Percentiles rank a stretch among this genome's conserved stretches.
These are phyloP conservation scores for Dryas iulia DNA, from an alignment of 1,140 invertebrate species.

Conservation along the genomic window DNA sequence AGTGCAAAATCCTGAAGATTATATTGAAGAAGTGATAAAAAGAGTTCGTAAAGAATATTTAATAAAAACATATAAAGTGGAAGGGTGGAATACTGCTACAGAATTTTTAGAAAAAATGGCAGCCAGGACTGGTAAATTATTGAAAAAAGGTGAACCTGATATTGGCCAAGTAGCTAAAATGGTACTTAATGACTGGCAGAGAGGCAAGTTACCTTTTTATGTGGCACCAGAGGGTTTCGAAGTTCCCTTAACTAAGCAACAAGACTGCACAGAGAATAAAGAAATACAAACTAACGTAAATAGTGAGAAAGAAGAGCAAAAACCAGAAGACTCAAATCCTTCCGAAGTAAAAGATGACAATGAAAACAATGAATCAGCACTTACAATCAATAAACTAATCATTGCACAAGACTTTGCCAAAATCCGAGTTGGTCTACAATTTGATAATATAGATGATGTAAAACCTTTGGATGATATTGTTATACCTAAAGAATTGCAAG, in stretches of 20 bases:
- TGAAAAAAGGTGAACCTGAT: constrained; percentile 98
- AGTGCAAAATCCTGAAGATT: constrained; percentile 96
- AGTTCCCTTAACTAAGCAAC: constrained; percentile 78
- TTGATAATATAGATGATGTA: constrained; percentile 85
- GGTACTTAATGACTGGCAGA: constrained; percentile 99
- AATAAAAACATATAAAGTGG: constrained; percentile 94
- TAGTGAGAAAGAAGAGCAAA: constrained; percentile 34
- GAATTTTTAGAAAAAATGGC: constrained; percentile 98
- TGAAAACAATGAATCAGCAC: constrained; percentile 36
- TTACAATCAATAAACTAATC: constrained; percentile 72
- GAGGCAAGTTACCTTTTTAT: constrained; percentile 98
- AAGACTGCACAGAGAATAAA: constrained; percentile 38
- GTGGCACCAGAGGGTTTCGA: constrained; percentile 90
- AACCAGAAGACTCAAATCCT: constrained; percentile 32
- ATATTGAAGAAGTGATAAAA: constrained; percentile 92
- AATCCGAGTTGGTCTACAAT: constrained; percentile 88
- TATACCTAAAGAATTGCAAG: constrained; percentile 79
- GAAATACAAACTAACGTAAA: constrained; percentile 22
- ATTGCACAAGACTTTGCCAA: constrained; percentile 90
- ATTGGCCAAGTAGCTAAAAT: constrained; percentile 93
- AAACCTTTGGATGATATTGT: constrained; percentile 82
- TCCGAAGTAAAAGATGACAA: not conserved
- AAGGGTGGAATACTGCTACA: constrained; percentile 87
- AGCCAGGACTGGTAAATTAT: constrained; percentile 90
- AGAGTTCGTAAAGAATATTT: constrained; percentile 95